Conservation (phyloP, 53 echinoderm and acorn worm genomes). For the Luidia sarsii region DNA sequence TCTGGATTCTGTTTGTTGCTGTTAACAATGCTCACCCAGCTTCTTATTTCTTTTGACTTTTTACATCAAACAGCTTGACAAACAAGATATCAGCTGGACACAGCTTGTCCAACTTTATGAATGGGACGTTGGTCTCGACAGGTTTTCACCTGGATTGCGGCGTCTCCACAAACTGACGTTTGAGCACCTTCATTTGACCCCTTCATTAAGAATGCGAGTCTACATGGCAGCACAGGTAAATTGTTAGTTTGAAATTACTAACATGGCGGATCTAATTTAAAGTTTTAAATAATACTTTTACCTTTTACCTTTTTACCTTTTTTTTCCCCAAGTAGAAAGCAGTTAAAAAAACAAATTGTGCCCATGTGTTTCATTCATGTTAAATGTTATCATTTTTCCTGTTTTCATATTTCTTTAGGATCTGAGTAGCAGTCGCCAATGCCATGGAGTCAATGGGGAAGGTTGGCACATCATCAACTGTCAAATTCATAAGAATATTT, state of each 20-base stretch:
- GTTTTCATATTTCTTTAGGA: slow-evolving; percentile 24
- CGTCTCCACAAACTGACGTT: slow-evolving; percentile 15
- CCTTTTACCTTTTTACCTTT: no score
- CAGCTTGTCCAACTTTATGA: slow-evolving; percentile 37
- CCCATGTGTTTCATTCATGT: background rate
- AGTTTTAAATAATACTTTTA: no score
- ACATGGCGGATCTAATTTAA: no score
- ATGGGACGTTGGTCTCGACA: slow-evolving; percentile 5
- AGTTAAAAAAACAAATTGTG: no score
- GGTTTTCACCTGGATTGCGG: slow-evolving; percentile 24
- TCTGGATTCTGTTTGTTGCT: background rate
- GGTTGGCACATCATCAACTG: slow-evolving; percentile 16
- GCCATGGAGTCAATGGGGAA: slow-evolving; percentile 5
- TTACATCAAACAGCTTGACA: slow-evolving; percentile 23
- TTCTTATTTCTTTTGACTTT: background rate
- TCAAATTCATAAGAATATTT: background rate
- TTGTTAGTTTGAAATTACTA: no score
- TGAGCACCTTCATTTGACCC: slow-evolving; percentile 51
- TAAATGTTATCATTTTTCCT: background rate
- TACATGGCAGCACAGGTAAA: slow-evolving; percentile 55
- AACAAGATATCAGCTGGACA: slow-evolving; percentile 39
- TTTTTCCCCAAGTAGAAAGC: no score
- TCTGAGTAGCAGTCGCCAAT: slow-evolving; percentile 43
- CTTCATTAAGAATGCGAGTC: slow-evolving; percentile 52
- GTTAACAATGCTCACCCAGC: background rate